Conservation (phyloP, 2,888 invertebrate species). For the Idaea aversata region DNA sequence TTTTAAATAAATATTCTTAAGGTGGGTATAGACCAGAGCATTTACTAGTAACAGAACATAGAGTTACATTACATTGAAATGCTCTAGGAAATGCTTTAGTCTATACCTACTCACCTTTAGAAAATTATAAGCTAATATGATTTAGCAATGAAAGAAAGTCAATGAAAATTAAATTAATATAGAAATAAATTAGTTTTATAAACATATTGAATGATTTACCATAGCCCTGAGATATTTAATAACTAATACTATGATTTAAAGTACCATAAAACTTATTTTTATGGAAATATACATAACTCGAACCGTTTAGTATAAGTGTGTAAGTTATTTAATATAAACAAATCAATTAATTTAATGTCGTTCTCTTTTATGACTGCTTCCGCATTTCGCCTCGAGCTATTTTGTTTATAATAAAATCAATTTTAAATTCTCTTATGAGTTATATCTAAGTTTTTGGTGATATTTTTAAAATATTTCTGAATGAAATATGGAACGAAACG, state of each 20-base stretch:
- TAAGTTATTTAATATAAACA: not conserved
- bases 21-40: no score
- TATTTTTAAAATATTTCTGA: not conserved
- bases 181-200: not conserved
- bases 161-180: not conserved
- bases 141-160: not conserved
- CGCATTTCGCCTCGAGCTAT: not conserved
- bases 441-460: not conserved
- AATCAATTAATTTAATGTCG: conserved; percentile 1
- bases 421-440: not conserved
- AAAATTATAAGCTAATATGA: not conserved
- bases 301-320: not conserved
- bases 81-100: no score
- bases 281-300: not conserved
- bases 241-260: not conserved
- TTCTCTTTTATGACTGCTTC: not conserved
- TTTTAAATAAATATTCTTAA: no score
- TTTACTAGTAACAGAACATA: no score
- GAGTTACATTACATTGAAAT: no score
- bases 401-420: not conserved
- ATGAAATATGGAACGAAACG: not conserved
- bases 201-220: not conserved
- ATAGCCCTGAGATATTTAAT: not conserved
- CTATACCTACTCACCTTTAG: no score
- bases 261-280: conserved; percentile 6